Conservation (phyloP, 2,888 invertebrate species). For the Hybos culiciformis region DNA sequence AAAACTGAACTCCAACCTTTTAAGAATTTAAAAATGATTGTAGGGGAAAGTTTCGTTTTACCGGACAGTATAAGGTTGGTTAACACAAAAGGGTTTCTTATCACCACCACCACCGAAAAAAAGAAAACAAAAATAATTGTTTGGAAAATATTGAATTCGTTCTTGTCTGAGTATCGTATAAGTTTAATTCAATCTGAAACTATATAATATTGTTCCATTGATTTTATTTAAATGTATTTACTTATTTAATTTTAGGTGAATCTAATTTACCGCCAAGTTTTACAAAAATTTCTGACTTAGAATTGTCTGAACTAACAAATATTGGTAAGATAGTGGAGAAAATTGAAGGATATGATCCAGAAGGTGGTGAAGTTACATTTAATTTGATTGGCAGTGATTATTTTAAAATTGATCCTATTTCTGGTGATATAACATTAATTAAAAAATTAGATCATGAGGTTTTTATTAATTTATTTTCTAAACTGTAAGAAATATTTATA, state of each 20-base stretch:
- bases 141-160: too few species aligned
- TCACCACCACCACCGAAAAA: too few species aligned
- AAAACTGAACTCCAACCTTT: too few species aligned
- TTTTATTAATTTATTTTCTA: slow-evolving; percentile 13
- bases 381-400: slow-evolving; percentile 69
- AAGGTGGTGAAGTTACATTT: slow-evolving; percentile 53
- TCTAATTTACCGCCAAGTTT: slow-evolving; percentile 59
- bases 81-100: too few species aligned
- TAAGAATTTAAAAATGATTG: too few species aligned
- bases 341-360: slow-evolving; percentile 68
- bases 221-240: neutral
- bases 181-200: too few species aligned
- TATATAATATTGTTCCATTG: neutral
- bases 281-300: slow-evolving; percentile 57
- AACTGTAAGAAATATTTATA: neutral
- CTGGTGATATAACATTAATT: slow-evolving; percentile 66
- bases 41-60: too few species aligned
- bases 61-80: too few species aligned
- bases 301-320: slow-evolving; percentile 63
- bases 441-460: slow-evolving; percentile 76
- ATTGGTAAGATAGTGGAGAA: slow-evolving; percentile 67
- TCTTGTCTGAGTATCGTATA: too few species aligned
- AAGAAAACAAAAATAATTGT: too few species aligned
- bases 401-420: slow-evolving; percentile 59
- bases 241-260: slow-evolving; percentile 20